Evolutionary conservation across 2,888 invertebrate species (phyloP).

Genomic region (Vandiemenella viatica): DNA sequence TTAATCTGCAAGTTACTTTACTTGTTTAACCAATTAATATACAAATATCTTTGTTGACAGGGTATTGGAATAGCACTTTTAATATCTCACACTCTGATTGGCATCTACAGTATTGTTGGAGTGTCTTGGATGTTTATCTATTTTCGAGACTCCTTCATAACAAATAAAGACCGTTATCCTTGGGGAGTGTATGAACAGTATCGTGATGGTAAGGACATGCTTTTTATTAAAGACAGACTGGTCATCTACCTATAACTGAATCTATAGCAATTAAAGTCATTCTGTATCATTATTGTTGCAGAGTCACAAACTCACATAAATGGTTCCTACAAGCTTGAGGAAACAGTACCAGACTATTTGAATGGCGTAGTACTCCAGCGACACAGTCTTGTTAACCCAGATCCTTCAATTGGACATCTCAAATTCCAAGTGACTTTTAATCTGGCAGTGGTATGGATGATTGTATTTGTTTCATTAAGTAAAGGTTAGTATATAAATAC

Average conservation of each 20-base stretch:
- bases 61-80: conserved; percentile 75
- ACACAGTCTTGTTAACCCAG: conserved; percentile 30
- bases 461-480: conserved; percentile 72
- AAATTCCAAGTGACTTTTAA: conserved; percentile 84
- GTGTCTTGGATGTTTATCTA: conserved; percentile 86
- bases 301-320: conserved; percentile 3
- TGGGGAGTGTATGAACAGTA: conserved; percentile 62
- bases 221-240: neutral
- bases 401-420: conserved; percentile 40
- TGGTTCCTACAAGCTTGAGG: conserved; percentile 37
- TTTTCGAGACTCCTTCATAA: conserved; percentile 72
- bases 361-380: conserved; percentile 70
- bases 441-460: conserved; percentile 79
- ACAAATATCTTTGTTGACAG: conserved; percentile 21
- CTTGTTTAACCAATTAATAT: neutral
- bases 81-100: conserved; percentile 62
- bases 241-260: conserved; percentile 17
- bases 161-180: conserved; percentile 54
- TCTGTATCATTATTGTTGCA: too few species aligned
- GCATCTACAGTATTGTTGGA: conserved; percentile 74
- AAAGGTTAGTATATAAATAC: conserved; percentile 38
- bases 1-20: neutral
- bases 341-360: conserved; percentile 73
- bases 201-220: conserved; percentile 44
- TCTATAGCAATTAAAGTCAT: too few species aligned